phyloP scores from a whole-genome alignment of 2,888 invertebrate genomes.

The Athalia cordata region DNA sequence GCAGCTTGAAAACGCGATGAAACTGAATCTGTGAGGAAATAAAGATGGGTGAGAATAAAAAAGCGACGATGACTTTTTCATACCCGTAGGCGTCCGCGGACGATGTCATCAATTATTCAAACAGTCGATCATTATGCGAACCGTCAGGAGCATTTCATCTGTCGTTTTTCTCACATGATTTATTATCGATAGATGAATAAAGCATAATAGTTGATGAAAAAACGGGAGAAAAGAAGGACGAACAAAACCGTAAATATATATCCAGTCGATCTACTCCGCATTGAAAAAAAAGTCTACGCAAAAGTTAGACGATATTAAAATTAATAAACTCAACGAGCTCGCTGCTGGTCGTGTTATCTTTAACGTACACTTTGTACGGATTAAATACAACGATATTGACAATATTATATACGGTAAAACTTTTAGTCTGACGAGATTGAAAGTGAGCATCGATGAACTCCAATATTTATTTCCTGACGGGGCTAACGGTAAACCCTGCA shows the following conservation, averaged over 20 bases:
- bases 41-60: constrained; percentile 17
- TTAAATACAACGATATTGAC: not conserved
- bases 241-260: no score
- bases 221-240: not conserved
- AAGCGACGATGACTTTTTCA: constrained; percentile 22
- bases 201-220: not conserved
- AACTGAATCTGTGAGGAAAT: constrained; percentile 28
- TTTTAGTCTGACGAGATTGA: not conserved
- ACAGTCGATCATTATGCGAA: constrained; percentile 19
- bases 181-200: not conserved
- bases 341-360: no score
- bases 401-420: not conserved
- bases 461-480: constrained; percentile 7
- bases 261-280: not conserved
- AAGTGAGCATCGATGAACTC: constrained; percentile 20
- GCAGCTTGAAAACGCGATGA: not conserved
- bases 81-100: not conserved
- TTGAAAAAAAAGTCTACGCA: not conserved
- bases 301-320: not conserved
- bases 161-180: constrained; percentile 36
- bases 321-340: not conserved
- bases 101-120: constrained; percentile 29
- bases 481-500: constrained; percentile 20
- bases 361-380: not conserved
- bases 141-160: constrained; percentile 19